Conservation (phyloP, 2,797 vertebrate genomes). For the Tenualosa thibaudeaui region DNA sequence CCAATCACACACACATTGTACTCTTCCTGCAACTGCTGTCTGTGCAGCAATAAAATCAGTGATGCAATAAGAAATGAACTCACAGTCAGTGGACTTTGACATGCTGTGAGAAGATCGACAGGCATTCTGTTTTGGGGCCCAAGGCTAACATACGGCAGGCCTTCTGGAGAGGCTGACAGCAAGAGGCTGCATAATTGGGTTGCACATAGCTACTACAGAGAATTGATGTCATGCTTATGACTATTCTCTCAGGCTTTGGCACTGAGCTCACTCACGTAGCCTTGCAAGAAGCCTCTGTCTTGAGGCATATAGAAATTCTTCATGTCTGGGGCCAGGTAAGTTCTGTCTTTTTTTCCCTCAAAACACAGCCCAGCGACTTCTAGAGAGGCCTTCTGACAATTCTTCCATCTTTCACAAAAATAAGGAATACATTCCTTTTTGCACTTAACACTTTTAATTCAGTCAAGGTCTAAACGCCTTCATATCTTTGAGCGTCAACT, state of each 20-base stretch:
- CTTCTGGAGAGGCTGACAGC: constrained; percentile 12
- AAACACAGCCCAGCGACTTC: neutral
- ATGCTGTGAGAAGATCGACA: constrained; percentile 11
- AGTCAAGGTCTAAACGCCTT: neutral
- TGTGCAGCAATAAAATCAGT: neutral
- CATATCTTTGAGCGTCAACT: neutral
- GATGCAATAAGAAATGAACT: constrained; percentile 13
- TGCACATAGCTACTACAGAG: neutral
- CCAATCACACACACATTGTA: neutral
- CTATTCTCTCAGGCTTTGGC: neutral
- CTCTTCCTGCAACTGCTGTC: neutral
- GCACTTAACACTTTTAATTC: neutral
- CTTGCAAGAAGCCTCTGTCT: neutral
- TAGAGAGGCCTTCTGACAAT: neutral
- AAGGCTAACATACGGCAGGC: neutral
- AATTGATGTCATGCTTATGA: constrained; percentile 7
- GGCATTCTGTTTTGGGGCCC: neutral
- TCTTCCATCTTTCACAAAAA: neutral
- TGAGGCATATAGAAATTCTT: neutral
- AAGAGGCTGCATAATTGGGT: constrained; percentile 16
- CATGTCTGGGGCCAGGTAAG: neutral
- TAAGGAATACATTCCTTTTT: neutral
- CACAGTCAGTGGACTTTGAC: neutral
- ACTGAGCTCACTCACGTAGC: neutral
- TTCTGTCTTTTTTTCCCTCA: neutral